Base-by-base conservation (phyloP, 2,888 invertebrate species). In the Limnephilus marmoratus region DNA sequence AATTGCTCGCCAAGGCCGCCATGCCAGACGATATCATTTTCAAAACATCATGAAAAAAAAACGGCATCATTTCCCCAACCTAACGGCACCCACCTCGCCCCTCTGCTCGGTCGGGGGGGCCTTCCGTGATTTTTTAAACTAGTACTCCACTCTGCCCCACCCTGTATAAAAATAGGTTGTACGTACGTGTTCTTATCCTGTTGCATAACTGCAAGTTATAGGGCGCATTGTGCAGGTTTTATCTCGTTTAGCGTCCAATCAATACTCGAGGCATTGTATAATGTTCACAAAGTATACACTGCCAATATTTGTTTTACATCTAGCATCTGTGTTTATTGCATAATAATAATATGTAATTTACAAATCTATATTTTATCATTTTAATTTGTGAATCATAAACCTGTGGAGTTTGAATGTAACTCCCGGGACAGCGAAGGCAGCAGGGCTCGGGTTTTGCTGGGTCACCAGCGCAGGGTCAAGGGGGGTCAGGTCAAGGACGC, bases 401-500 rank as follows among this genome's bases (percentile, higher is more conserved):
- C 83, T 83, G 83, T 83, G 37, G 83, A 83, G 34, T 34, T 34
- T 83, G 24, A 68, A 24, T 15, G 18, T 45, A 24, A 24, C 53
- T 68, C 68, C 24, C 68, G 68, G 68, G 68, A 68, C 3, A 68
- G 24, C 68, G 68, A 24, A 68, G 24, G n/a, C 68, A n/a, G 83
- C 18, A 37, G 37, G 24, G 83, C 83, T 9, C 24, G 24, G 68
- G 83, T 24, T 83, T 31, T 41, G 31, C 24, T n/a, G 24, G 37
- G 83, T 83, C 24, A 83, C 83, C 37, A 41, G 83, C 37, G 24
- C 83, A 3, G 37, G 37, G 83, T 83, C 83, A 83, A 24, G 37
- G 83, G 83, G 34, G 34, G 83, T 18, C 83, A 31, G 83, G 83
- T 83, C 83, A 83, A 83, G 83, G 83, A 37, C 37, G 37, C 31